phyloP scores from a whole-genome alignment of 2,113 vertebrate species.

The Crotalus horridus region DNA sequence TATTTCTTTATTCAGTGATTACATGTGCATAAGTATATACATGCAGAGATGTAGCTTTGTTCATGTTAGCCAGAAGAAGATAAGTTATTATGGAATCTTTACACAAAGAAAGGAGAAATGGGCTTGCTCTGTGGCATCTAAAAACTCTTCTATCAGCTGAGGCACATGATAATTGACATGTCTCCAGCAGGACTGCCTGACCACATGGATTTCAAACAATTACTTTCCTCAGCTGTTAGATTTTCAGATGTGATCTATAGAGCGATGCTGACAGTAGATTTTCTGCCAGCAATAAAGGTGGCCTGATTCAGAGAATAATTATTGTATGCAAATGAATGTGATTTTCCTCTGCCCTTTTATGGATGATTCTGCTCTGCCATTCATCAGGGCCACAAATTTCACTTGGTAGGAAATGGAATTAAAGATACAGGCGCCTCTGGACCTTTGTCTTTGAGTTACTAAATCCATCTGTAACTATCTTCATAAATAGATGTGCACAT shows the following conservation, averaged over 20 bases:
- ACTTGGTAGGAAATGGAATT: constrained; percentile 74
- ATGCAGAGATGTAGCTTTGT: not conserved
- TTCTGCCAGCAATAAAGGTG: constrained; percentile 81
- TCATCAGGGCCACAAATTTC: constrained; percentile 79
- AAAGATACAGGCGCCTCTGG: constrained; percentile 74
- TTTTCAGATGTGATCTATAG: constrained; percentile 74
- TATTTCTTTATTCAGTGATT: not conserved
- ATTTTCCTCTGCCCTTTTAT: constrained; percentile 80
- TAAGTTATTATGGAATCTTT: not conserved
- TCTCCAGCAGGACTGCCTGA: constrained; percentile 2
- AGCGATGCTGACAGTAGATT: constrained; percentile 79
- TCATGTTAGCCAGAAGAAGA: not conserved
- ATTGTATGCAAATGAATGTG: constrained; percentile 82
- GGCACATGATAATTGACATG: not conserved
- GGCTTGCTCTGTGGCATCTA: not conserved
- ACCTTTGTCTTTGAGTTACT: constrained; percentile 67
- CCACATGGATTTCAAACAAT: constrained; percentile 38
- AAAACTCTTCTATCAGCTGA: constrained; percentile 11
- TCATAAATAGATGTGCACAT: constrained; percentile 60
- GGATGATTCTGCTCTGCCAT: constrained; percentile 77
- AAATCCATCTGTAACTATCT: constrained; percentile 66
- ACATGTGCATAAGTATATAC: not conserved
- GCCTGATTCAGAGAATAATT: constrained; percentile 84
- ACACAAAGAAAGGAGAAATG: not conserved
- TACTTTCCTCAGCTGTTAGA: constrained; percentile 60